Percentiles rank a stretch among this genome's conserved stretches.
These are phyloP conservation scores for Leptosomus discolor DNA, from an alignment of 2,113 vertebrate species.

Conservation along the genomic window DNA sequence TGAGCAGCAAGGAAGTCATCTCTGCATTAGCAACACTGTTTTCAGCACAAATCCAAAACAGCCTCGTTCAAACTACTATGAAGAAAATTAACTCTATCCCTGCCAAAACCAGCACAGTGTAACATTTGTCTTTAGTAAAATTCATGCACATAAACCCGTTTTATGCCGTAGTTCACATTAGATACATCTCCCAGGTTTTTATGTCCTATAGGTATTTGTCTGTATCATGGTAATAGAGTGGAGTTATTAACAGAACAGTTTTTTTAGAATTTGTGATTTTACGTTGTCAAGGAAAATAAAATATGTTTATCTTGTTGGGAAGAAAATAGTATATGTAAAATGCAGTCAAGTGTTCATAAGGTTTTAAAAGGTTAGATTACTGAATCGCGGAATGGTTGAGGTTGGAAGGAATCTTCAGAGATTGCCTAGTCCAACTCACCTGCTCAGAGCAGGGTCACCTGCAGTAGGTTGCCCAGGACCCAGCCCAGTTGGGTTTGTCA, in stretches of 20 bases:
- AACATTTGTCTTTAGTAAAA: not conserved
- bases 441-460: not conserved
- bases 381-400: not conserved
- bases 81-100: no score
- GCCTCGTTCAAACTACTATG: no score
- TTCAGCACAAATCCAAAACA: not conserved
- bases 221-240: not conserved
- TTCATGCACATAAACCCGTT: not conserved
- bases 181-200: not conserved
- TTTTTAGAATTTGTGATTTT: not conserved
- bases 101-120: not conserved
- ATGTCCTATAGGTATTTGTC: not conserved
- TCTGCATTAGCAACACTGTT: not conserved
- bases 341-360: not conserved
- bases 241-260: not conserved
- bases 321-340: not conserved
- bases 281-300: not conserved
- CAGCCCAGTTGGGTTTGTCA: not conserved
- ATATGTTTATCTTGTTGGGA: not conserved
- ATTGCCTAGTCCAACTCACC: not conserved
- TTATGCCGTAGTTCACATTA: not conserved
- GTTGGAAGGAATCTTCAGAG: not conserved
- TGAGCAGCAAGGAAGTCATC: rapidly evolving
- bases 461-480: not conserved
- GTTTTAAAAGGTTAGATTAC: not conserved